Conservation (phyloP, 2,888 invertebrate species). For the Phyllotreta cruciferae region DNA sequence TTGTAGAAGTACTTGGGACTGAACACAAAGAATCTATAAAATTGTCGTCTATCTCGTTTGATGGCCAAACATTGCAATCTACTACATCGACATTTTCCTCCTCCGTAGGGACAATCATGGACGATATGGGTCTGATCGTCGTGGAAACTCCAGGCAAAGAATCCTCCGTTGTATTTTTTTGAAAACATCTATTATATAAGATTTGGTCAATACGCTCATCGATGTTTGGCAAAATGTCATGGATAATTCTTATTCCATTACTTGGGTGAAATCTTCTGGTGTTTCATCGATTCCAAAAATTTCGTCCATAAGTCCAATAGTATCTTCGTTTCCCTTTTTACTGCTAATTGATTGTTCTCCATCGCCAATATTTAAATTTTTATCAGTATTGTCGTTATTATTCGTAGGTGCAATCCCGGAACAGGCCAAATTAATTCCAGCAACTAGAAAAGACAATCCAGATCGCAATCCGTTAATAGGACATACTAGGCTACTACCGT, state of each 20-base stretch:
- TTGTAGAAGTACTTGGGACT: slow-evolving; percentile 7
- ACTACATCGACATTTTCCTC: slow-evolving; percentile 15
- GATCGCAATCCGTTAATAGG: too few species aligned
- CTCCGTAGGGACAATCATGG: slow-evolving; percentile 12
- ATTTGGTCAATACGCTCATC: background rate
- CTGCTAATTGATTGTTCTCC: background rate
- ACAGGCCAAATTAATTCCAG: slow-evolving; percentile 4
- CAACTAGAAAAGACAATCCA: background rate
- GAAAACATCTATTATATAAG: background rate
- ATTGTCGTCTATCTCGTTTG: slow-evolving; percentile 5
- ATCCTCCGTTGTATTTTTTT: slow-evolving; percentile 15
- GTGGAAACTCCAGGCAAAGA: slow-evolving; percentile 15
- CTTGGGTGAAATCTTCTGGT: background rate
- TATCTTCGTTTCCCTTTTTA: background rate
- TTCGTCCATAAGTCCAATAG: background rate
- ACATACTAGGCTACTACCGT: too few species aligned
- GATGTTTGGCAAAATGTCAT: slow-evolving; percentile 13
- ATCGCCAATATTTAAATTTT: background rate
- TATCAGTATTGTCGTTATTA: background rate
- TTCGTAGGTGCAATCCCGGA: background rate
- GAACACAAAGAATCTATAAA: slow-evolving; percentile 11
- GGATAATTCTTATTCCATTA: slow-evolving; percentile 13
- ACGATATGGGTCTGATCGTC: slow-evolving; percentile 16
- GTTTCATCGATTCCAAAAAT: background rate
- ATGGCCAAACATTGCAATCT: slow-evolving; percentile 4